A percentile compares a stretch with the other conserved stretches of the same genome.
These are phyloP conservation scores for Acanthosepion esculentum DNA, from an alignment of 2,888 invertebrate genomes.

Conservation along the genomic window DNA sequence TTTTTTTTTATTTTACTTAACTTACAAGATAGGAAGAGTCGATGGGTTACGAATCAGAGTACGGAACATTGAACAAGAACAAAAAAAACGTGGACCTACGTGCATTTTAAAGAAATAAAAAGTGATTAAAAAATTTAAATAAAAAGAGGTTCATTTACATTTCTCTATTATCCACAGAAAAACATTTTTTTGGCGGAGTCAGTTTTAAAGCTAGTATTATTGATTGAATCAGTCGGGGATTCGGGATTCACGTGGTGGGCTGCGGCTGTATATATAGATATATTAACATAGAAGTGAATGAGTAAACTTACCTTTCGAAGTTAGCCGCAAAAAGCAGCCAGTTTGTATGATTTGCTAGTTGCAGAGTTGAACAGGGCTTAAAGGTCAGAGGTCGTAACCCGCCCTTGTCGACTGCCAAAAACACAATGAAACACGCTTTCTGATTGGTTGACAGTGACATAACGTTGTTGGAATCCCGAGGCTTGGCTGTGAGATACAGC, in stretches of 20 bases:
- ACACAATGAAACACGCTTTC: neutral
- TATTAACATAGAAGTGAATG: neutral
- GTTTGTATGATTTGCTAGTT: conserved; percentile 8
- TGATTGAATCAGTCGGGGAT: neutral
- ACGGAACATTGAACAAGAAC: neutral
- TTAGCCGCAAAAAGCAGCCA: conserved; percentile 33
- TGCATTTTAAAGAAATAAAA: neutral
- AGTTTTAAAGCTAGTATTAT: neutral
- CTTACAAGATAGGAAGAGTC: neutral
- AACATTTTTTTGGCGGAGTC: neutral
- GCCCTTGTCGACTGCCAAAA: conserved; percentile 25
- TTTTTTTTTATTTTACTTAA: neutral
- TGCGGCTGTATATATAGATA: neutral
- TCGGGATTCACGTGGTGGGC: neutral
- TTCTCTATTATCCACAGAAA: neutral
- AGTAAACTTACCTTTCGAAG: conserved; percentile 21
- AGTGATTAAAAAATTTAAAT: neutral
- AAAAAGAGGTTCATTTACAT: neutral
- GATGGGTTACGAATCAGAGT: neutral
- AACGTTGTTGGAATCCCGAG: conserved; percentile 42
- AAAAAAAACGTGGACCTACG: neutral
- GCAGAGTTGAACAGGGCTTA: conserved; percentile 39
- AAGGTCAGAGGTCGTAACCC: conserved; percentile 46
- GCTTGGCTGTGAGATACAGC: neutral
- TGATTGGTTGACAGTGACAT: conserved; percentile 44